Evolutionary conservation across 2,797 vertebrate species (phyloP).

Genomic region (Potorous gilbertii): DNA sequence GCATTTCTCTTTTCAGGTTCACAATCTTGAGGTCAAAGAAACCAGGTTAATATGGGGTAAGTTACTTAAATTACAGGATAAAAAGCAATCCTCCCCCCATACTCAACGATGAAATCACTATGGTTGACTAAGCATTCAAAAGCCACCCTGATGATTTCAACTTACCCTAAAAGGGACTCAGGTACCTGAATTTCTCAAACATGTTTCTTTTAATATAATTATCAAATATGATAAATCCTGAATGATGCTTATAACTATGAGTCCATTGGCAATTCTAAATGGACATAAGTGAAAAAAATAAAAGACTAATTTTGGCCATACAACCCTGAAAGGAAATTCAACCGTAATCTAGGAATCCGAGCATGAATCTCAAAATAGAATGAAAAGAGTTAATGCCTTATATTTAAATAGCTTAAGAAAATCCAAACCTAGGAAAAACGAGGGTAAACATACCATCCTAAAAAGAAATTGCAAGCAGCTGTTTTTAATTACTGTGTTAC

Average conservation of each 20-base stretch:
- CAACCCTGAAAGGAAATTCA: neutral
- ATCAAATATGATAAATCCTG: neutral
- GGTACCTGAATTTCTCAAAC: neutral
- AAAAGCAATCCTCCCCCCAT: neutral
- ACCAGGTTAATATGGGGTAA: neutral
- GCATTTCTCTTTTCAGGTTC: neutral
- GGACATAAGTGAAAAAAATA: slow-evolving; percentile 14
- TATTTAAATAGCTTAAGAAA: slow-evolving; percentile 22
- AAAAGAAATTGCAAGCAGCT: slow-evolving; percentile 1
- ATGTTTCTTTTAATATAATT: neutral
- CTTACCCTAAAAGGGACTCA: neutral
- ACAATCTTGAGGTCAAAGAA: neutral
- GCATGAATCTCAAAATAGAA: neutral
- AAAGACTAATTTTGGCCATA: neutral
- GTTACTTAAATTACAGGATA: neutral
- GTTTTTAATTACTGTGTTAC: neutral
- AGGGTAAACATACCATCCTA: slow-evolving; percentile 12
- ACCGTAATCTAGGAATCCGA: neutral
- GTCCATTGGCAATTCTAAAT: neutral
- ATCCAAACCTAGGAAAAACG: neutral
- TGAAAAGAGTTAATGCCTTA: slow-evolving; percentile 16
- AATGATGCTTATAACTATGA: neutral
- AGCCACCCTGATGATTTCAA: neutral
- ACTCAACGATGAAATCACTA: neutral
- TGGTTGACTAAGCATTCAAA: neutral